These are phyloP conservation scores for Taeniopygia guttata DNA, from an alignment of 2,797 vertebrate genomes.

Conservation along the genomic window DNA sequence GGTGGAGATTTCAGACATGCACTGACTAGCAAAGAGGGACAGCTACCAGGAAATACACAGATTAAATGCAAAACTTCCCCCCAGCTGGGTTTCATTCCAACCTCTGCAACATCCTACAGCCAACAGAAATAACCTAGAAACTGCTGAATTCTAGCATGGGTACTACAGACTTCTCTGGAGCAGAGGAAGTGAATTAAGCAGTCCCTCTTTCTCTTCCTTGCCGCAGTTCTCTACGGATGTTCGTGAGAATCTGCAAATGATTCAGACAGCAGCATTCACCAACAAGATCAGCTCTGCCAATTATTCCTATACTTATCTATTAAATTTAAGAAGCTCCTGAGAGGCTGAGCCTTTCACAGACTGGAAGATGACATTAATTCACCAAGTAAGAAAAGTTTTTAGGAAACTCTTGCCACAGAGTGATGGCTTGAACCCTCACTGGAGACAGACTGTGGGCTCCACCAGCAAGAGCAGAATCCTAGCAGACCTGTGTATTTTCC, in stretches of 20 bases:
- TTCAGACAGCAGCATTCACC: neutral
- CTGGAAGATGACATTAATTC: slow-evolving; percentile 8
- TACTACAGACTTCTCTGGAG: neutral
- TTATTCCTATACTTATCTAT: neutral
- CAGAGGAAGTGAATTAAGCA: neutral
- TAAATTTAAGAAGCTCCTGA: slow-evolving; percentile 17
- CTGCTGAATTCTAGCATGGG: neutral
- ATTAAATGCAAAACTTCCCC: neutral
- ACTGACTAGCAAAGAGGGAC: neutral
- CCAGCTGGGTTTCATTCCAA: neutral
- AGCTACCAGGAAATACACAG: neutral
- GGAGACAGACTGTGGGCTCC: neutral
- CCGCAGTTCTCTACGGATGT: neutral
- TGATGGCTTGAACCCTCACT: neutral
- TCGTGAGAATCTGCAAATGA: neutral
- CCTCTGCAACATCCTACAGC: neutral
- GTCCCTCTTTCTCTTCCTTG: neutral
- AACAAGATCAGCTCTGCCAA: neutral
- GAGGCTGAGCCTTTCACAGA: neutral
- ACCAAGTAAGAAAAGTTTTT: neutral
- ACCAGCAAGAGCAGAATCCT: neutral
- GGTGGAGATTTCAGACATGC: neutral
- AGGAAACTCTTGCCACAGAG: neutral
- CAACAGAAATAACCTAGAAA: slow-evolving; percentile 13
- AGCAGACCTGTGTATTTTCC: neutral